These are phyloP conservation scores for Habropoda laboriosa DNA, from an alignment of 1,140 invertebrate genomes.

Conservation along the genomic window DNA sequence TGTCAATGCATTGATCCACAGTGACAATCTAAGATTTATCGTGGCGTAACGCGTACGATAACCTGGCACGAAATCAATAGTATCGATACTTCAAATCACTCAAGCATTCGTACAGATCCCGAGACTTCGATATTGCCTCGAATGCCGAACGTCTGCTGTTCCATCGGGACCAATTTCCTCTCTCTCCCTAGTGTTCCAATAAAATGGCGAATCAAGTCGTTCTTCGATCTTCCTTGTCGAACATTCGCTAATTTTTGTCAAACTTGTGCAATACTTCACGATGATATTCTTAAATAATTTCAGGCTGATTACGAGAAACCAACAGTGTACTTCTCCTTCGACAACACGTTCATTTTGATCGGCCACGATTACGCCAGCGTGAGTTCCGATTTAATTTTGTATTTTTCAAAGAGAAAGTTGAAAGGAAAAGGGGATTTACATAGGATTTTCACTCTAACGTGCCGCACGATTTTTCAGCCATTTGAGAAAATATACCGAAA, in stretches of 20 bases:
- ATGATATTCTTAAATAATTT: too few relatives aligned
- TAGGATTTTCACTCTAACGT: too few relatives aligned
- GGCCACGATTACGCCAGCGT: conserved; percentile 53
- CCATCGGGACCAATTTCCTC: background rate
- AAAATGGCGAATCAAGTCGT: background rate
- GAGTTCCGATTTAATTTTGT: conserved; percentile 39
- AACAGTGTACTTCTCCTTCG: conserved; percentile 6
- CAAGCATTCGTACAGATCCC: background rate
- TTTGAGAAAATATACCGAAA: too few relatives aligned
- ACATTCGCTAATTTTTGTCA: background rate
- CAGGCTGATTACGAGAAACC: conserved; percentile 16
- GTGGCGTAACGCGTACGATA: background rate
- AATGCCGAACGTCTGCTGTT: background rate
- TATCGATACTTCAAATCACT: background rate
- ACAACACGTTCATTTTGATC: conserved; percentile 53
- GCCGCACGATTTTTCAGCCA: too few relatives aligned
- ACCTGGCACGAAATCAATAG: background rate
- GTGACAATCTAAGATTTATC: background rate
- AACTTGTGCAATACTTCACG: too few relatives aligned
- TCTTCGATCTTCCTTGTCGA: background rate
- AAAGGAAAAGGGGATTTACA: too few relatives aligned
- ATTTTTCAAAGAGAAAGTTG: too few relatives aligned
- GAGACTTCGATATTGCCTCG: background rate
- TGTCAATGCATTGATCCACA: background rate
- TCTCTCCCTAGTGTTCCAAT: background rate